Evolutionary conservation across 1,140 invertebrate species (phyloP), one percentile per base, ranked within the genome.

Genomic region (Notospermus geniculatus): DNA sequence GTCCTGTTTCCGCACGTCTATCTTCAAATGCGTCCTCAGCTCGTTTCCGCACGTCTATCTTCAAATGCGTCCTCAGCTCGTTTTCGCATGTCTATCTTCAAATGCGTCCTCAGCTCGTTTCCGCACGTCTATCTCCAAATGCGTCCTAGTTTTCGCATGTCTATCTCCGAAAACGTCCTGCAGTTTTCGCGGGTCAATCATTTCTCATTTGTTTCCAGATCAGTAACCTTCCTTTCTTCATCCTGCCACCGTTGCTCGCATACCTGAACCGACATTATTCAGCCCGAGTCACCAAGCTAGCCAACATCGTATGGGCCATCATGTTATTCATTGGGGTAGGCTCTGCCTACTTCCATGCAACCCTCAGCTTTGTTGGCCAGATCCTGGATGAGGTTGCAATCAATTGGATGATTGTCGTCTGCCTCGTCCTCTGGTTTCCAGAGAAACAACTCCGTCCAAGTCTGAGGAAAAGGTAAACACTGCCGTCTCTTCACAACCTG

Each of bases 271-370:
- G 84, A 80, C 88, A 87, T 60, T 92, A 91, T 81, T 4, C 32
- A 36, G 32, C 15, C 32, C 4, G 32, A 36, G 87, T 90, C 2
- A 90, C 89, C 66, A 87, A 86, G 54, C 88, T 86, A n/a, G 89
- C 91, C 64, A 88, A 91, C 79, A 67, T 91, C 2, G 84, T 91
- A 22, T 92, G 90, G 90, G 78, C 87, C 5, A 78, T 91, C 57
- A 72, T 91, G 36, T 88, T 91, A 78, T 83, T 90, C 43, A 88
- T 91, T 53, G 90, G 90, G 17, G 69, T 90, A 0, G 87, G 88
- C 61, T 91, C 89, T 22, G 90, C 88, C 55, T 91, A 91, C 75
- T 91, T 91, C 74, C 90, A 91, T 82, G 89, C 90, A 27, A 91
- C 90, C 2, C 80, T 92, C 2, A 90, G 88, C 69, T 82, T 91